Evolutionary conservation across 2,888 invertebrate species (phyloP), one percentile per base, ranked within the genome.

Genomic region (Drosophila trichaetosa): DNA sequence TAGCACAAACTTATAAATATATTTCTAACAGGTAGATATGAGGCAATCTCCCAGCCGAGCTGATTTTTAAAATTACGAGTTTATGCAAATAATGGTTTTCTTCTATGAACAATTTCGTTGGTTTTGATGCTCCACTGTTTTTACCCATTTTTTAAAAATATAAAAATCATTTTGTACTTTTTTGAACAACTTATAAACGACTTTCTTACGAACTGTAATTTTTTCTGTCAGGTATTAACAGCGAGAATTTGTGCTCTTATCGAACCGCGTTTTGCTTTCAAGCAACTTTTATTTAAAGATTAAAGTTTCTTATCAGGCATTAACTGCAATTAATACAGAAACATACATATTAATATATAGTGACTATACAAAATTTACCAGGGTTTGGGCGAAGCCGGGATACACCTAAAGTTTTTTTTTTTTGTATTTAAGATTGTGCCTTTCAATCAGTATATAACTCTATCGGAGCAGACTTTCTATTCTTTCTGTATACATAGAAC

Each of bases 221-320:
- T 89, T 91, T 89, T 91, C 89, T 89, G 89, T 74, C 81, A 75
- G 65, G 68, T 78, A 79, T 73, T 54, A 67, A 53, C 71, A 59
- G 52, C 56, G 53, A 63, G 70, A 76, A 71, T 75, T 80, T 72
- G 83, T 72, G 34, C 33, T 84, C 87, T 86, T 88, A 90, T 87
- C 90, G 79, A 86, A 59, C 66, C 69, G 57, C 69, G 71, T 82
- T 89, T 89, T 82, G 85, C 77, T 87, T 83, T 72, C 83, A 70
- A 76, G 81, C 87, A 59, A 79, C 72, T 77, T 85, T 85, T 79
- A 79, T 79, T 77, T 72, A 72, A 63, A 80, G 88, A 85, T 89
- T 89, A 85, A 88, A 87, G 83, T 87, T 79, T 75, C 87, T 87
- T 87, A 90, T 87, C 87, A 90, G 67, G 36, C 52, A 48, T 73